These are phyloP conservation scores for Lithophane ornitopus DNA, from an alignment of 2,888 invertebrate species.

Conservation along the genomic window DNA sequence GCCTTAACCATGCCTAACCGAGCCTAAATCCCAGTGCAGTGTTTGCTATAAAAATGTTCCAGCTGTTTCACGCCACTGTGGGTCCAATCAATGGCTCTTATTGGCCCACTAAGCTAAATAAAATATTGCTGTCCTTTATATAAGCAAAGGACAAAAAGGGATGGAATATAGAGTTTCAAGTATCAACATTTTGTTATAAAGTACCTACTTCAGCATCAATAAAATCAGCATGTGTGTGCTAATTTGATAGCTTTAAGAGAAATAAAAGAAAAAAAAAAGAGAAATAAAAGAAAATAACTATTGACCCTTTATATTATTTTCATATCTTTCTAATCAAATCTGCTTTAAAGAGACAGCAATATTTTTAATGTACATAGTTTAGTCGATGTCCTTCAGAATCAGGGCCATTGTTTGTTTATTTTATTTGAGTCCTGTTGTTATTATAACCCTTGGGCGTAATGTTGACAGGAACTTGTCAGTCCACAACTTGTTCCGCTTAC, in stretches of 20 bases:
- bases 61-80: not conserved
- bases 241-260: no score
- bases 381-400: constrained; percentile 5
- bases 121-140: no score
- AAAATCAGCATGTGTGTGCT: no score
- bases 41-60: constrained; percentile 14
- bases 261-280: no score
- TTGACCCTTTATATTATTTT: no score
- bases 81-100: not conserved
- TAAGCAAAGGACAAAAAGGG: no score
- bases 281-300: no score
- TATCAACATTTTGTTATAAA: no score
- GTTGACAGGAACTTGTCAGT: constrained; percentile 27
- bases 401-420: constrained; percentile 26
- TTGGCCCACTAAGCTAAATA: no score
- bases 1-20: not conserved
- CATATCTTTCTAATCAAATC: not conserved
- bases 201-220: no score
- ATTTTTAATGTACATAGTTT: constrained; percentile 6
- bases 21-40: constrained; percentile 1
- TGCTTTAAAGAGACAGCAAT: not conserved
- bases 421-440: constrained; percentile 17
- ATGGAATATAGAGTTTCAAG: no score
- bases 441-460: constrained; percentile 13
- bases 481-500: constrained; percentile 20